Evolutionary conservation across 2,113 vertebrate genomes (phyloP).

Genomic region (Porphyrio hochstetteri): DNA sequence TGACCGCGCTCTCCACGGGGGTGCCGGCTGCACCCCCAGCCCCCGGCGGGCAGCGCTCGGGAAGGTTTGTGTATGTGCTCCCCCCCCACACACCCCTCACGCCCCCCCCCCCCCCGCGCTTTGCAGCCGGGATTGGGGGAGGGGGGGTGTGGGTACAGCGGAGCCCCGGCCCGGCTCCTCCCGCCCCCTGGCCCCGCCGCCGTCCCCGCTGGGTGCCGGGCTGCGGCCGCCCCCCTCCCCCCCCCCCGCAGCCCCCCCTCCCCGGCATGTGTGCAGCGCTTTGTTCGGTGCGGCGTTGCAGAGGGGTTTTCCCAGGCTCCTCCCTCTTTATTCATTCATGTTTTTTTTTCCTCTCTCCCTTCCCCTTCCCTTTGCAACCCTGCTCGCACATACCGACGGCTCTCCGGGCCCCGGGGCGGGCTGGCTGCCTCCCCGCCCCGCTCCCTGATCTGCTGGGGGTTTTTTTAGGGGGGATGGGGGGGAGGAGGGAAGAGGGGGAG

Average conservation of each 20-base stretch:
- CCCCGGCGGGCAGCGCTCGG: too few species aligned
- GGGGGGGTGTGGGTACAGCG: too few species aligned
- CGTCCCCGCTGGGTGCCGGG: constrained; percentile 29
- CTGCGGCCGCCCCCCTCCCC: background rate
- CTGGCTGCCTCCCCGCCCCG: background rate
- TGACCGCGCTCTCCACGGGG: background rate
- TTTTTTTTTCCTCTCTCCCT: constrained; percentile 45
- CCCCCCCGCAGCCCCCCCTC: background rate
- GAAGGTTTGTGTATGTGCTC: background rate
- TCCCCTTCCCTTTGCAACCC: background rate
- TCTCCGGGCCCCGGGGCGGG: background rate
- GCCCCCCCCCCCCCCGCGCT: background rate
- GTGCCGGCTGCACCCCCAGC: background rate
- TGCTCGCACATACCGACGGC: background rate
- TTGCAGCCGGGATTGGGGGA: background rate
- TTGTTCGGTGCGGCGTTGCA: constrained; percentile 82
- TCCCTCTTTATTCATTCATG: constrained; percentile 83
- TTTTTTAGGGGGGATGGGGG: background rate
- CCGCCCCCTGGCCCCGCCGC: too few species aligned
- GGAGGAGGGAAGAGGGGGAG: too few species aligned
- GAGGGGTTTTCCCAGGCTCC: constrained; percentile 98
- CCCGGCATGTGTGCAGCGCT: constrained; percentile 66
- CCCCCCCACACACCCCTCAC: too few species aligned
- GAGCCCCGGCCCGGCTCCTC: background rate
- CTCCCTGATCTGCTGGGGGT: background rate